A percentile compares a stretch with the other conserved stretches of the same genome.
Evolutionary conservation across 2,888 invertebrate genomes (phyloP).

Genomic region (Xylota segnis): DNA sequence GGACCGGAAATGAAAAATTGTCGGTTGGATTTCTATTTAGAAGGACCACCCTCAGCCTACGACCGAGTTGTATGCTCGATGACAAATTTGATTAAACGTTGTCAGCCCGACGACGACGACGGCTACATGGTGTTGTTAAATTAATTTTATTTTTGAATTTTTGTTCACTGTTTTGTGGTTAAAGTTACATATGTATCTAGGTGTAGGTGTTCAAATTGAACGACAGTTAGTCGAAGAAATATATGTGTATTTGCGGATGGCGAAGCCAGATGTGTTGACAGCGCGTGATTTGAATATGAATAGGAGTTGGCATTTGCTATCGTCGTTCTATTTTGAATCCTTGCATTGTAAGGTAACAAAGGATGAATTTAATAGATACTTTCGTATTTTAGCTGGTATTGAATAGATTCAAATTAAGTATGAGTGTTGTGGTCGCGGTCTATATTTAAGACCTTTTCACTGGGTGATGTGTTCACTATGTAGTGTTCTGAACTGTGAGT

Average conservation of each 20-base stretch:
- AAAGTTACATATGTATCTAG: background rate
- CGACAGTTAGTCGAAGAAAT: background rate
- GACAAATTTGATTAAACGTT: slow-evolving; percentile 57
- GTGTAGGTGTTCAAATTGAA: background rate
- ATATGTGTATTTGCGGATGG: slow-evolving; percentile 7
- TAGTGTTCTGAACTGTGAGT: background rate
- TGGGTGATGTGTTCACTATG: background rate
- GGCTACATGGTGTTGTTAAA: slow-evolving; percentile 18
- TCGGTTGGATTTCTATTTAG: slow-evolving; percentile 14
- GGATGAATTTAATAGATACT: slow-evolving; percentile 15
- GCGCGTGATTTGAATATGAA: slow-evolving; percentile 53
- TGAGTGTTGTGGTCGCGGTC: background rate
- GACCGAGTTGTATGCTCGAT: slow-evolving; percentile 1
- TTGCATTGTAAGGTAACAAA: slow-evolving; percentile 5
- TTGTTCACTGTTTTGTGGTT: slow-evolving; percentile 10
- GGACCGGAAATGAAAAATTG: slow-evolving; percentile 27
- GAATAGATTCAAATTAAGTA: slow-evolving; percentile 3
- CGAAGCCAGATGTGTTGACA: background rate
- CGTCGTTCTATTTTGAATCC: slow-evolving; percentile 7
- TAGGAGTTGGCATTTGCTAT: slow-evolving; percentile 3
- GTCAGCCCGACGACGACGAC: slow-evolving; percentile 24
- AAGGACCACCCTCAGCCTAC: background rate
- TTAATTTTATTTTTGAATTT: slow-evolving; percentile 51
- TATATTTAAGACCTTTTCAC: background rate
- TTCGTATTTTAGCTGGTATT: background rate